A percentile compares a stretch with the other conserved stretches of the same genome.
These are phyloP conservation scores for Tachystola acroxantha DNA, from an alignment of 2,888 invertebrate species.

Conservation along the genomic window DNA sequence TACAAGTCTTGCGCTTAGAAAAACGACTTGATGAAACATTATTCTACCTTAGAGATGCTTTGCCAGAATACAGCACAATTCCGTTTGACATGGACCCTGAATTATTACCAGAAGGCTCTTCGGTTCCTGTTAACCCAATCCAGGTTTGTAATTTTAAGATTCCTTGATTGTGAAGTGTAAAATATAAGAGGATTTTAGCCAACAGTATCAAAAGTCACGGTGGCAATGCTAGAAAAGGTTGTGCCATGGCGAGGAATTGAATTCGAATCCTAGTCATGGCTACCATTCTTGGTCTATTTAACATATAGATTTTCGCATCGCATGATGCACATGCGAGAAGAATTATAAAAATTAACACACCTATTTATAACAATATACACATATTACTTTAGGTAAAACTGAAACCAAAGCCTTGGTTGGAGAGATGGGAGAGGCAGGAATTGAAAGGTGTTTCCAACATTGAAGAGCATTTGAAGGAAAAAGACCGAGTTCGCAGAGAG, in stretches of 20 bases:
- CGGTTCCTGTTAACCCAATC: slow-evolving; percentile 87
- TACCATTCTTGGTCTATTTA: too few species aligned
- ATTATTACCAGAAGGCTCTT: slow-evolving; percentile 84
- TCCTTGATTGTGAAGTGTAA: not conserved
- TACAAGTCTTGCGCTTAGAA: slow-evolving; percentile 95
- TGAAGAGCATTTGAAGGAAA: slow-evolving; percentile 74
- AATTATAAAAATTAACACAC: too few species aligned
- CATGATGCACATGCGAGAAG: too few species aligned
- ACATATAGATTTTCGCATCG: too few species aligned
- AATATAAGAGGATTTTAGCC: too few species aligned
- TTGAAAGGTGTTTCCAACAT: slow-evolving; percentile 85
- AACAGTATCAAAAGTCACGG: too few species aligned
- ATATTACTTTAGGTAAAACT: slow-evolving; percentile 78
- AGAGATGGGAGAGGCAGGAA: slow-evolving; percentile 90
- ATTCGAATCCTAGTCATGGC: too few species aligned
- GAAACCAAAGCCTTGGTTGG: slow-evolving; percentile 93
- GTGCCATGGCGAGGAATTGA: too few species aligned
- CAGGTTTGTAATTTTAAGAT: slow-evolving; percentile 61
- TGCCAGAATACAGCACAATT: slow-evolving; percentile 94
- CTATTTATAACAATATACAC: not conserved
- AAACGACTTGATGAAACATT: slow-evolving; percentile 94
- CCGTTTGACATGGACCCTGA: slow-evolving; percentile 94
- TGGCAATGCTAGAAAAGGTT: too few species aligned
- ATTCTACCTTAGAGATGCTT: slow-evolving; percentile 92
- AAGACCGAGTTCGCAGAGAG: slow-evolving; percentile 72